A percentile compares a stretch with the other conserved stretches of the same genome.
Conservation (phyloP, 2,113 vertebrate genomes). For the Centropus bengalensis region DNA sequence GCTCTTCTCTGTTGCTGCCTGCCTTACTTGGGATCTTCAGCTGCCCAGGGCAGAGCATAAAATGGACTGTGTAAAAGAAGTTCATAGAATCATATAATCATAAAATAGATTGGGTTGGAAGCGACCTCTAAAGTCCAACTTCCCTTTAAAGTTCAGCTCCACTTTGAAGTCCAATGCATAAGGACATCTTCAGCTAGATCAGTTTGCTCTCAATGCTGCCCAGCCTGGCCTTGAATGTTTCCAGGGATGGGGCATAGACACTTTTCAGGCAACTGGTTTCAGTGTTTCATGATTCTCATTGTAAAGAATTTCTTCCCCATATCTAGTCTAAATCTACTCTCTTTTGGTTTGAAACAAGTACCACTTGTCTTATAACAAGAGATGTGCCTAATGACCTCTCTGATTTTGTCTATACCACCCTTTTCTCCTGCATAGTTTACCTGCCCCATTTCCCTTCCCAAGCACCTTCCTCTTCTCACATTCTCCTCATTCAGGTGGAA, state of each 20-base stretch:
- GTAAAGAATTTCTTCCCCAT: not conserved
- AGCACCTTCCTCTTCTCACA: not conserved
- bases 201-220: fast-evolving
- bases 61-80: not conserved
- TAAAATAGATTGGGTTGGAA: not conserved
- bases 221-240: not conserved
- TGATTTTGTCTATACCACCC: not conserved
- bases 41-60: not conserved
- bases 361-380: not conserved
- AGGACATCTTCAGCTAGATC: not conserved
- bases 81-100: not conserved
- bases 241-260: not conserved
- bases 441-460: not conserved
- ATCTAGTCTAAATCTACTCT: not conserved
- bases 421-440: not conserved
- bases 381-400: not conserved
- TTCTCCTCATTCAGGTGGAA: not conserved
- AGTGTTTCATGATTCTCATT: not conserved
- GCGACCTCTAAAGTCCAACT: not conserved
- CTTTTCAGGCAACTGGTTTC: not conserved
- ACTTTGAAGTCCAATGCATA: no score
- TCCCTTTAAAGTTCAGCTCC: no score
- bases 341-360: not conserved
- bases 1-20: not conserved
- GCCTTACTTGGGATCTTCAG: not conserved